phyloP scores from a whole-genome alignment of 2,888 invertebrate genomes.

The Microchrysa polita region DNA sequence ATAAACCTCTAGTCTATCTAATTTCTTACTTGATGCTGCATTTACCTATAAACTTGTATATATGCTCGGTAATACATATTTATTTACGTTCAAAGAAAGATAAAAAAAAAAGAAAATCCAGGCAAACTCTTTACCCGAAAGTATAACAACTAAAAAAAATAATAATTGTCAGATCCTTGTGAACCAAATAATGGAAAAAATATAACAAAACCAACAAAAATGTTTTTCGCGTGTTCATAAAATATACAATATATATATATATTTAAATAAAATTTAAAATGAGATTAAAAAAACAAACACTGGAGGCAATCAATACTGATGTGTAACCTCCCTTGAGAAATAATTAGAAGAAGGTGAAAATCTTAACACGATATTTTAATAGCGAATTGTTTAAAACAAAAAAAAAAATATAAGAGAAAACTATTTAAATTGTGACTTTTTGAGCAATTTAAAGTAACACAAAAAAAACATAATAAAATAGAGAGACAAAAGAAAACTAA shows the following conservation, averaged over 20 bases:
- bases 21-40: no score
- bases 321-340: no score
- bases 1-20: not conserved
- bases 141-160: not conserved
- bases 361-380: constrained; percentile 40
- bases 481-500: constrained; percentile 16
- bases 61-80: no score
- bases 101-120: no score
- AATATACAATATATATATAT: no score
- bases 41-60: no score
- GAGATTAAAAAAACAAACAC: not conserved
- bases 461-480: constrained; percentile 6
- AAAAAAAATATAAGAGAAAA: no score
- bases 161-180: constrained; percentile 22
- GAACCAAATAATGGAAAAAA: not conserved
- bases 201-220: constrained; percentile 13
- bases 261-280: constrained; percentile 19
- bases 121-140: not conserved
- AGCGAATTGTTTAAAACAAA: constrained; percentile 38
- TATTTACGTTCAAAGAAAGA: not conserved
- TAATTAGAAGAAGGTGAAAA: constrained; percentile 17
- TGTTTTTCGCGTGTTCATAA: constrained; percentile 44
- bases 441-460: constrained; percentile 41
- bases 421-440: constrained; percentile 44
- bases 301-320: no score